Evolutionary conservation across 2,113 vertebrate species (phyloP).

Genomic region (Ceuthmochares aereus): DNA sequence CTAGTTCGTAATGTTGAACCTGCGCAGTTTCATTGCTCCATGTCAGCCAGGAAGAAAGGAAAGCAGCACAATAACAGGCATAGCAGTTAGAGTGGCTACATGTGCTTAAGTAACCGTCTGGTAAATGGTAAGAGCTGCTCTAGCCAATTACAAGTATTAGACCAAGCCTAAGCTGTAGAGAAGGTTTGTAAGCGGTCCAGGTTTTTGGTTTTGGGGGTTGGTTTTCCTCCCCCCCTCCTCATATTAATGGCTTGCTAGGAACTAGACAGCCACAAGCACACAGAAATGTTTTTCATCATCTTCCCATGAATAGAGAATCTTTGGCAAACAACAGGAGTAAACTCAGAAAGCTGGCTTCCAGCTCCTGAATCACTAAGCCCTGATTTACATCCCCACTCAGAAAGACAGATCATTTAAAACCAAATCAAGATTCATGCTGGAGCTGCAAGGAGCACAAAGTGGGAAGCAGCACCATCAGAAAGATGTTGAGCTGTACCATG

Average conservation of each 20-base stretch:
- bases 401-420: not conserved
- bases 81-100: not conserved
- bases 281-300: slow-evolving; percentile 29
- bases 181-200: not conserved
- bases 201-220: not conserved
- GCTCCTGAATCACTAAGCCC: not conserved
- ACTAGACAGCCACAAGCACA: slow-evolving; percentile 3
- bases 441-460: not conserved
- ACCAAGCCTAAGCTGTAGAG: not conserved
- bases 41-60: not conserved
- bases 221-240: not conserved
- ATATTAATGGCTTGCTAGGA: not conserved
- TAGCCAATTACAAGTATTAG: not conserved
- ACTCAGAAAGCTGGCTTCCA: slow-evolving; percentile 24
- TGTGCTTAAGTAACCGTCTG: not conserved
- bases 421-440: not conserved
- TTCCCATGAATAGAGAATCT: not conserved
- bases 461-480: not conserved
- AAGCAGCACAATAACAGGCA: not conserved
- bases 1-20: not conserved
- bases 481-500: rapidly evolving
- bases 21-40: not conserved
- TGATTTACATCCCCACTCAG: not conserved
- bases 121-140: not conserved
- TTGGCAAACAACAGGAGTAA: slow-evolving; percentile 29